A percentile compares a stretch with the other conserved stretches of the same genome.
phyloP scores from a whole-genome alignment of 1,140 invertebrate species.

The Drosophila sucinea region DNA sequence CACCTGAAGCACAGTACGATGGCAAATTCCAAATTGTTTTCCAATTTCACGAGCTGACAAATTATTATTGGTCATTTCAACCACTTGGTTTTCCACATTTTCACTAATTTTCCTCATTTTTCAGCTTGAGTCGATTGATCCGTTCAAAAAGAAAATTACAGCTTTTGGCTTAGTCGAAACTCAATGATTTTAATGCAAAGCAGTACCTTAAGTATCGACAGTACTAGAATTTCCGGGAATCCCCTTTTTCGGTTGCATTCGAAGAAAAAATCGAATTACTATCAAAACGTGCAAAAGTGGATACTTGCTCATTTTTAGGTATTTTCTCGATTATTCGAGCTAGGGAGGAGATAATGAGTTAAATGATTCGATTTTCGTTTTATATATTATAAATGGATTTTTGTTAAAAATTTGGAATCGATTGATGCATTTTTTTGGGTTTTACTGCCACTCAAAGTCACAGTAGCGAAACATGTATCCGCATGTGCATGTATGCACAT shows the following conservation, averaged over 20 bases:
- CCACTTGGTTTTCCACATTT: background rate
- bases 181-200: too few species aligned
- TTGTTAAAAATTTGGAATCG: background rate
- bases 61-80: background rate
- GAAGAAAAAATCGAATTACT: background rate
- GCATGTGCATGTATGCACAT: too few species aligned
- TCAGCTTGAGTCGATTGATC: background rate
- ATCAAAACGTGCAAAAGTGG: background rate
- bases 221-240: slow-evolving; percentile 6
- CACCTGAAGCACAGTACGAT: background rate
- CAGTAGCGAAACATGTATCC: background rate
- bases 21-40: slow-evolving; percentile 5
- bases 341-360: background rate
- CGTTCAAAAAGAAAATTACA: background rate
- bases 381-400: too few species aligned
- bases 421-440: background rate
- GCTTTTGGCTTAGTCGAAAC: background rate
- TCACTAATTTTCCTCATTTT: background rate
- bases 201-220: too few species aligned
- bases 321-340: background rate
- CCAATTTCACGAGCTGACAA: slow-evolving; percentile 1
- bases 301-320: too few species aligned
- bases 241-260: background rate
- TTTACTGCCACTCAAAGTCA: background rate
- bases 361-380: too few species aligned